Percentiles rank a stretch among this genome's conserved stretches.
These are phyloP conservation scores for Matsumyia berberina DNA, from an alignment of 2,888 invertebrate genomes.

Conservation along the genomic window DNA sequence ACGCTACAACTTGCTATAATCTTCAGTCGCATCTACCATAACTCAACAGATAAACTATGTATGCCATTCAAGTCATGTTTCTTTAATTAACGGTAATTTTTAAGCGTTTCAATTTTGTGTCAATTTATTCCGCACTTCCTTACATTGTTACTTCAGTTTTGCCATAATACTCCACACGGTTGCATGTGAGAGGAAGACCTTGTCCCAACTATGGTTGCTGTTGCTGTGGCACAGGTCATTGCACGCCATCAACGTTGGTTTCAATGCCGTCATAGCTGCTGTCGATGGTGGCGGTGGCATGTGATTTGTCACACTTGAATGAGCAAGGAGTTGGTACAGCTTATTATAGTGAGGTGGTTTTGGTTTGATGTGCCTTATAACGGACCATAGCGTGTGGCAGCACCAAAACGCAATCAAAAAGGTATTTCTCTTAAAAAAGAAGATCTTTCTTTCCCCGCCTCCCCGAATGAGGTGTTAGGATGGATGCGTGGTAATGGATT, in stretches of 20 bases:
- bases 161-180: constrained; percentile 30
- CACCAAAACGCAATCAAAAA: constrained; percentile 7
- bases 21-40: too few species aligned
- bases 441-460: neutral
- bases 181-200: constrained; percentile 38
- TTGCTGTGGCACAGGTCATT: constrained; percentile 43
- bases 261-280: constrained; percentile 40
- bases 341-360: constrained; percentile 5
- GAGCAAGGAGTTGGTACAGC: constrained; percentile 30
- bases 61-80: neutral
- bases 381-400: constrained; percentile 32
- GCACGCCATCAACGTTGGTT: constrained; percentile 45
- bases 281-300: constrained; percentile 47
- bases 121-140: constrained; percentile 31
- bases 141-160: constrained; percentile 38
- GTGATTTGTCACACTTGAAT: constrained; percentile 56
- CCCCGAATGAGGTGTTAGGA: neutral
- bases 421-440: constrained; percentile 11
- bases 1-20: too few species aligned
- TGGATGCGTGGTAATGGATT: constrained; percentile 36
- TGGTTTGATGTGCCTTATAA: constrained; percentile 14
- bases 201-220: constrained; percentile 33
- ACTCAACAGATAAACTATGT: neutral
- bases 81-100: constrained; percentile 2
- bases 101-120: constrained; percentile 16